phyloP scores from a whole-genome alignment of 2,797 vertebrate species.

The Epinephelus malabaricus region DNA sequence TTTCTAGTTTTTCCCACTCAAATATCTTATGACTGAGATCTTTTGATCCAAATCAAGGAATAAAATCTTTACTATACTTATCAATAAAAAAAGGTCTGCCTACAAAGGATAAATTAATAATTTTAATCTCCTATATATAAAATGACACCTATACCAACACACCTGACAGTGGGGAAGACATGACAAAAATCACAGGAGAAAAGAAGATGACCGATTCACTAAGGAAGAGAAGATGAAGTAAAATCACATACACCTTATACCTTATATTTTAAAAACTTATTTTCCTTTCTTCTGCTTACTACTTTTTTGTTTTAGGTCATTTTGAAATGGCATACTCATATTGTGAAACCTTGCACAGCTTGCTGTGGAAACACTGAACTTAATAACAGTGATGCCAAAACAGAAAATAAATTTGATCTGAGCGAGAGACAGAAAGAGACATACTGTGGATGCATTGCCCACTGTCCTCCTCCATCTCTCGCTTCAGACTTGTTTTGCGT shows the following conservation, averaged over 20 bases:
- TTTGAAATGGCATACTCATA: not conserved
- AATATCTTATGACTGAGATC: not conserved
- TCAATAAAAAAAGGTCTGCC: not conserved
- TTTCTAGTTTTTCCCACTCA: not conserved
- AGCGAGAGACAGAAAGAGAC: not conserved
- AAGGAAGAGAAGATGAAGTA: not conserved
- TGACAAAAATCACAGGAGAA: not conserved
- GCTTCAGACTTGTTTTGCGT: not conserved
- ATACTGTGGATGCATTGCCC: not conserved
- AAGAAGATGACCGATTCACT: not conserved
- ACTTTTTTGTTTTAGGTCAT: not conserved
- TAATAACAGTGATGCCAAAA: not conserved
- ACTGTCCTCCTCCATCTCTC: slow-evolving; percentile 22
- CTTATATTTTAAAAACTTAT: not conserved
- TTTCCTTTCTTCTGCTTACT: too few species aligned
- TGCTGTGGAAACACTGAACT: not conserved
- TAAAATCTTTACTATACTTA: not conserved
- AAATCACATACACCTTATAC: not conserved
- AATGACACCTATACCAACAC: not conserved
- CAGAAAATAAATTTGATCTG: not conserved
- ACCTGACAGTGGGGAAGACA: not conserved
- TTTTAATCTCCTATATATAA: not conserved
- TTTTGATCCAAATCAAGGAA: not conserved
- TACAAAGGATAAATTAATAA: not conserved
- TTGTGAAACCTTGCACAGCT: not conserved